Evolutionary conservation across 1,140 invertebrate species (phyloP), one percentile per base, ranked within the genome.

Genomic region (Philaenus spumarius): DNA sequence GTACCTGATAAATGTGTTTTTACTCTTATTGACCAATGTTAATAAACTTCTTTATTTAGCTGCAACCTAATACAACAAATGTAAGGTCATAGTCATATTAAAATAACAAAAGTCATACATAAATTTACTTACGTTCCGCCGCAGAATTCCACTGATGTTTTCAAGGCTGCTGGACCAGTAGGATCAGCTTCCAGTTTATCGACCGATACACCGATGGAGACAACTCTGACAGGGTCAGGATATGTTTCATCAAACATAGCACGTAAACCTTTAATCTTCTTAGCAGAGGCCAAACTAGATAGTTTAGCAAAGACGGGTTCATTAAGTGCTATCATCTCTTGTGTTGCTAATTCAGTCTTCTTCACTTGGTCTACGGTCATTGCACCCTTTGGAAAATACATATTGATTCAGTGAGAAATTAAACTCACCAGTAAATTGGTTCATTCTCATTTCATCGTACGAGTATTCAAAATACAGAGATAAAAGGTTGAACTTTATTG

Each of bases 201-300:
- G 15, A 99, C 86, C 2, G 94, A 84, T 51, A 95, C 81, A 14
- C 97, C 97, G 64, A 99, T 85, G 50, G 91, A 93, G 12, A 99
- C 92, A 14, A 99, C 87, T 68, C 97, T 81, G 1, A 99, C 97
- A 20, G 97, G 97, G 78, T 99, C 97, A 0, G 97, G 97, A 76
- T 99, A 99, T 3, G 93, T 89, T 55, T 99, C 97, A 75, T 96
- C 95, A 77, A 99, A 99, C 73, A 99, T 95, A 23, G 97, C 97
- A 62, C 97, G 84, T 15, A 99, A 76, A 1, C 97, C 97, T 64
- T 90, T 84, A 62, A 99, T 93, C 56, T 85, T 85, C 77, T 97
- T 97, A 12, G 97, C 95, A 55, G 87, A 72, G 46, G 78, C 80
- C 39, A 98, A 77, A 39, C 79, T 77, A n/a, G 90, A 83, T 63